phyloP scores from a whole-genome alignment of 23 tunicate species.

The Diplosoma virens region DNA sequence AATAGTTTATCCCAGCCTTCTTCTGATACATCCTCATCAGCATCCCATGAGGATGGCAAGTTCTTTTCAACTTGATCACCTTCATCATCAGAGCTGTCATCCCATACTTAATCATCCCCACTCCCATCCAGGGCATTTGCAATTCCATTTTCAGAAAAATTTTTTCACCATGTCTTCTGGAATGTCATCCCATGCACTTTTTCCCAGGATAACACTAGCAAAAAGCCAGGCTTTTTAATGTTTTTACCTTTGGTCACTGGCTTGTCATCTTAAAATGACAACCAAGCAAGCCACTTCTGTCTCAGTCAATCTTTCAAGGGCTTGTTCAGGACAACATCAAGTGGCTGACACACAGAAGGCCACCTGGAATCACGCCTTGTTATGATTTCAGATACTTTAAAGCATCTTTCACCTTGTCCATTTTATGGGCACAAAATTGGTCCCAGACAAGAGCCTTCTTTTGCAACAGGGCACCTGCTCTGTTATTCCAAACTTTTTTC shows the following conservation, averaged over 20 bases:
- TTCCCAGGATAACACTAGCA: neutral
- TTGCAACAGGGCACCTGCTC: constrained; percentile 18
- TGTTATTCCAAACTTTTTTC: constrained; percentile 12
- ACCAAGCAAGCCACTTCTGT: neutral
- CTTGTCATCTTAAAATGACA: constrained; percentile 8
- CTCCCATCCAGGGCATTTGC: too few relatives aligned
- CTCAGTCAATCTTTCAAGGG: neutral
- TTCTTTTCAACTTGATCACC: too few relatives aligned
- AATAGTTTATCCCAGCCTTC: too few relatives aligned
- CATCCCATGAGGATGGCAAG: too few relatives aligned
- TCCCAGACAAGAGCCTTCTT: neutral
- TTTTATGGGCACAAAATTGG: neutral
- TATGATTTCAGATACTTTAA: neutral
- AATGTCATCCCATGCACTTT: constrained; percentile 16
- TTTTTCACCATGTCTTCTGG: constrained; percentile 25
- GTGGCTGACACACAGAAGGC: too few relatives aligned
- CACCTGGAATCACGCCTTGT: too few relatives aligned
- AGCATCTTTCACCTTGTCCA: neutral
- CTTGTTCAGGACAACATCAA: neutral
- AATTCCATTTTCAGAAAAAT: neutral
- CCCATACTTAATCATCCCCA: too few relatives aligned
- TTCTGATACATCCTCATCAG: too few relatives aligned
- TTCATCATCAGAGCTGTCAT: too few relatives aligned
- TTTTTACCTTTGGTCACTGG: constrained; percentile 5
- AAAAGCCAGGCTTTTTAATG: neutral